Conservation (phyloP, 1,140 invertebrate species). For the Spodoptera litura region DNA sequence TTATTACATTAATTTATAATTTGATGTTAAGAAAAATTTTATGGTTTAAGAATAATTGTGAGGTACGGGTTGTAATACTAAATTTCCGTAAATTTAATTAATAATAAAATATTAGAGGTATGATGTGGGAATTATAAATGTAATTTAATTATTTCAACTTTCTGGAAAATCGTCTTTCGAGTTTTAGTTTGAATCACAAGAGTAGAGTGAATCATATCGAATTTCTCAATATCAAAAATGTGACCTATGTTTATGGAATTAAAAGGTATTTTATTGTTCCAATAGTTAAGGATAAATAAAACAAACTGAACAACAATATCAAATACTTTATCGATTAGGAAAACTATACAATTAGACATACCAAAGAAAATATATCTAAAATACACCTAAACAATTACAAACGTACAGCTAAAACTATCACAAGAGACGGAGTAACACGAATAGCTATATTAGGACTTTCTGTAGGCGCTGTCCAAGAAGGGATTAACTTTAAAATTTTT, state of each 20-base stretch:
- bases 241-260: too few species aligned
- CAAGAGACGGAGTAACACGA: not conserved
- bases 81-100: too few species aligned
- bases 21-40: too few species aligned
- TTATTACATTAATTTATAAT: not conserved
- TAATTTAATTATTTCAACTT: too few species aligned
- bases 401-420: conserved; percentile 36
- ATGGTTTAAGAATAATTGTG: too few species aligned
- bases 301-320: not conserved
- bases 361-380: conserved; percentile 12
- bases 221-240: too few species aligned
- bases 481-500: conserved; percentile 63
- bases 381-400: conserved; percentile 37
- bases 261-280: not conserved
- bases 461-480: conserved; percentile 40
- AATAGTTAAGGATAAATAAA: conserved; percentile 4
- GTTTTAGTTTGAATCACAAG: too few species aligned
- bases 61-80: too few species aligned
- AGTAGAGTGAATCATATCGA: too few species aligned
- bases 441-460: conserved; percentile 12
- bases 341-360: conserved; percentile 17
- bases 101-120: too few species aligned
- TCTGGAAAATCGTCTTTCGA: too few species aligned
- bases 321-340: conserved; percentile 25
- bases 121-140: too few species aligned